Evolutionary conservation across 2,888 invertebrate genomes (phyloP).

Genomic region (Mamestra brassicae): DNA sequence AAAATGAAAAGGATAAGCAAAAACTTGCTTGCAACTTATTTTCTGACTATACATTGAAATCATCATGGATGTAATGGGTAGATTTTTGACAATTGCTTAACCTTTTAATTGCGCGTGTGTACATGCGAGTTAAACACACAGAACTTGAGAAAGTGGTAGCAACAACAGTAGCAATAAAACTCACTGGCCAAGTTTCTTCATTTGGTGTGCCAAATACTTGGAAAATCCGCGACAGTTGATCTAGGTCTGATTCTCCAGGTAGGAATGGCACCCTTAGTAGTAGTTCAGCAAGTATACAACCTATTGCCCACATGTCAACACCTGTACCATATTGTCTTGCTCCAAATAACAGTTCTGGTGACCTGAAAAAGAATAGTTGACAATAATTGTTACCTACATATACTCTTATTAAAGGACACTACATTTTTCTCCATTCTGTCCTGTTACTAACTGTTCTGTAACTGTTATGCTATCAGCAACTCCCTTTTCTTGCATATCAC

Average conservation of each 20-base stretch:
- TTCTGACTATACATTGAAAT: background rate
- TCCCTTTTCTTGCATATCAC: no score
- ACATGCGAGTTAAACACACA: background rate
- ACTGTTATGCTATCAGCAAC: no score
- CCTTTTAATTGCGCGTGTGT: background rate
- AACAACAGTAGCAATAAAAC: constrained; percentile 64
- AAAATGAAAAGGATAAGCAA: no score
- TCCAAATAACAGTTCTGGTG: constrained; percentile 98
- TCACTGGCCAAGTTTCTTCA: constrained; percentile 97
- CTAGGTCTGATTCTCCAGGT: constrained; percentile 99
- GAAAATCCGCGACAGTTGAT: constrained; percentile 98
- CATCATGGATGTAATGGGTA: background rate
- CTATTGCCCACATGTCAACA: constrained; percentile 99
- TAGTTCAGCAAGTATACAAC: constrained; percentile 99
- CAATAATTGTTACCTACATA: no score
- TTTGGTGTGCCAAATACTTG: constrained; percentile 98
- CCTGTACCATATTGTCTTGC: constrained; percentile 98
- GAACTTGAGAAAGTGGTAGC: background rate
- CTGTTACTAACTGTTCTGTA: no score
- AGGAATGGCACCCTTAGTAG: constrained; percentile 97
- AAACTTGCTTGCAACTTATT: background rate
- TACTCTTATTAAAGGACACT: no score
- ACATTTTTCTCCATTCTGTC: no score
- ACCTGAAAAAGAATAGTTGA: constrained; percentile 81
- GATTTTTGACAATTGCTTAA: background rate